phyloP scores from a whole-genome alignment of 2,888 invertebrate genomes.

The Phyto melanocephala region DNA sequence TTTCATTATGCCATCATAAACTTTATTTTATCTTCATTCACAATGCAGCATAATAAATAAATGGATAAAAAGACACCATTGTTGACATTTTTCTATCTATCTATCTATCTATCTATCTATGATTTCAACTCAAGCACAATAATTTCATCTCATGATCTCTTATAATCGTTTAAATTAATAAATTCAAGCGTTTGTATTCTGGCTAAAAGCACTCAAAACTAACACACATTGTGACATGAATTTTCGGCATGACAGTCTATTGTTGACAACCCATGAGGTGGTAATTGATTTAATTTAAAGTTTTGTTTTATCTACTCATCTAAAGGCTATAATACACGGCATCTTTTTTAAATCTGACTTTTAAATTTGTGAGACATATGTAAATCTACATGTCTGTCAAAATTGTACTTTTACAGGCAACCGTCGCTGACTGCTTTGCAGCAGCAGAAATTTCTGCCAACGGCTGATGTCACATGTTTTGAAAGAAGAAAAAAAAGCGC shows the following conservation, averaged over 20 bases:
- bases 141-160: background rate
- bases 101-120: background rate
- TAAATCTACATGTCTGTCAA: too few relatives aligned
- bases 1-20: background rate
- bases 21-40: background rate
- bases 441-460: too few relatives aligned
- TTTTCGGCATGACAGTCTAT: background rate
- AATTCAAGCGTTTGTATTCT: background rate
- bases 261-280: conserved; percentile 20
- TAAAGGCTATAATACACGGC: too few relatives aligned
- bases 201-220: background rate
- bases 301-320: conserved; percentile 23
- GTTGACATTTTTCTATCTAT: background rate
- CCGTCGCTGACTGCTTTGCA: too few relatives aligned
- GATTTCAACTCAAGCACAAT: too few relatives aligned
- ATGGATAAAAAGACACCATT: conserved; percentile 8
- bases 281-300: conserved; percentile 33
- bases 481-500: too few relatives aligned
- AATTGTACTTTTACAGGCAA: too few relatives aligned
- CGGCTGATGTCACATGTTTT: too few relatives aligned
- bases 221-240: background rate
- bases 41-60: conserved; percentile 5
- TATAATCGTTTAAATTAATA: conserved; percentile 2
- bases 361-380: too few relatives aligned
- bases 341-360: too few relatives aligned